Conservation (phyloP, 2,888 invertebrate species). For the Petrolisthes manimaculis region DNA sequence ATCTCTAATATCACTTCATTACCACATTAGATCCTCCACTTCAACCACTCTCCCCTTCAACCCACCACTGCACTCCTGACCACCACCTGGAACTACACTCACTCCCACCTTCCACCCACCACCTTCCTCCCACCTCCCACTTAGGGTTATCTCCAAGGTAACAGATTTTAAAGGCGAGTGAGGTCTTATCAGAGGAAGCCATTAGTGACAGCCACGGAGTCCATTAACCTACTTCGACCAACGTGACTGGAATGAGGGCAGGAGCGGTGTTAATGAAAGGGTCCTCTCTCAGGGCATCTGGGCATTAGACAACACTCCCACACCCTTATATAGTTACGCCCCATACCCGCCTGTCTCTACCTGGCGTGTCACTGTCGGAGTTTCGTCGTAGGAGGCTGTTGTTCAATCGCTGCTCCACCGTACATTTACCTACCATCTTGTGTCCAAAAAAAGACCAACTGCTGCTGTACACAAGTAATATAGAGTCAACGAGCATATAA, state of each 20-base stretch:
- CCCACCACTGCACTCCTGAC: background rate
- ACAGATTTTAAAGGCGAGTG: background rate
- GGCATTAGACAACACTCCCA: no score
- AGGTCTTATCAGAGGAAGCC: constrained; percentile 15
- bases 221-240: constrained; percentile 31
- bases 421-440: no score
- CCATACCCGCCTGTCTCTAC: no score
- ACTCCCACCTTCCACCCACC: background rate
- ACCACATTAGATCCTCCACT: background rate
- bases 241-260: background rate
- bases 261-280: background rate
- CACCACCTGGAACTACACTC: background rate
- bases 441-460: no score
- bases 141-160: background rate
- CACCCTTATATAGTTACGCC: no score
- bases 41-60: background rate
- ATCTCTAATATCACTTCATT: background rate
- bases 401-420: no score
- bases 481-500: no score
- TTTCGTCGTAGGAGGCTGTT: no score
- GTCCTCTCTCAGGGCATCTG: no score
- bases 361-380: no score
- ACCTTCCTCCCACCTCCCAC: background rate
- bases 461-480: no score
- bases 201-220: constrained; percentile 16